Percentiles rank a stretch among this genome's conserved stretches.
phyloP scores from a whole-genome alignment of 2,797 vertebrate species.

The Spea hammondii region DNA sequence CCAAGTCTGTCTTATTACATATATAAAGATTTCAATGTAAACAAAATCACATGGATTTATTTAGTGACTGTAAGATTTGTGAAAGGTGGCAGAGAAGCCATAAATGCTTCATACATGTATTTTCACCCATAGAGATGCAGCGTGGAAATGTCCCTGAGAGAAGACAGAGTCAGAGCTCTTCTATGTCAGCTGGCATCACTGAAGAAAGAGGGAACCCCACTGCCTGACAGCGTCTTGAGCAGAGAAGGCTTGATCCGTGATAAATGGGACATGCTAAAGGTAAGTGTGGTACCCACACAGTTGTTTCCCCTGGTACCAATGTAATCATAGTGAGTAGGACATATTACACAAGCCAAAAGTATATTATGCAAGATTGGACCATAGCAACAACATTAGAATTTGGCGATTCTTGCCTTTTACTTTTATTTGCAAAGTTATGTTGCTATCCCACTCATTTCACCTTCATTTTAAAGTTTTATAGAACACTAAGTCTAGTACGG shows the following conservation, averaged over 20 bases:
- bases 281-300: slow-evolving; percentile 47
- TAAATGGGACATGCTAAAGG: slow-evolving; percentile 93
- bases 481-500: too few relatives aligned
- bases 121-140: slow-evolving; percentile 78
- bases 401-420: too few relatives aligned
- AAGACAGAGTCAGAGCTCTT: slow-evolving; percentile 80
- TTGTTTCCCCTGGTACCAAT: background rate
- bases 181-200: slow-evolving; percentile 84
- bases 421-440: too few relatives aligned
- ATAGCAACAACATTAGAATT: too few relatives aligned
- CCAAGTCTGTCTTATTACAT: too few relatives aligned
- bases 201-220: slow-evolving; percentile 77
- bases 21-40: too few relatives aligned
- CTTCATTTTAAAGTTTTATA: too few relatives aligned
- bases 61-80: background rate
- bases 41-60: too few relatives aligned
- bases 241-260: slow-evolving; percentile 86
- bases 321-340: too few relatives aligned
- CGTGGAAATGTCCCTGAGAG: slow-evolving; percentile 87
- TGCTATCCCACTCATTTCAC: too few relatives aligned
- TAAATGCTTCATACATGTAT: background rate
- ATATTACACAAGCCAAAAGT: too few relatives aligned
- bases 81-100: background rate
- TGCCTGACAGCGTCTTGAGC: slow-evolving; percentile 80
- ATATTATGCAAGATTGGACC: too few relatives aligned